Percentiles rank a stretch among this genome's conserved stretches.
These are phyloP conservation scores for Myotis myotis DNA, from an alignment of 2,797 vertebrate species.

Conservation along the genomic window DNA sequence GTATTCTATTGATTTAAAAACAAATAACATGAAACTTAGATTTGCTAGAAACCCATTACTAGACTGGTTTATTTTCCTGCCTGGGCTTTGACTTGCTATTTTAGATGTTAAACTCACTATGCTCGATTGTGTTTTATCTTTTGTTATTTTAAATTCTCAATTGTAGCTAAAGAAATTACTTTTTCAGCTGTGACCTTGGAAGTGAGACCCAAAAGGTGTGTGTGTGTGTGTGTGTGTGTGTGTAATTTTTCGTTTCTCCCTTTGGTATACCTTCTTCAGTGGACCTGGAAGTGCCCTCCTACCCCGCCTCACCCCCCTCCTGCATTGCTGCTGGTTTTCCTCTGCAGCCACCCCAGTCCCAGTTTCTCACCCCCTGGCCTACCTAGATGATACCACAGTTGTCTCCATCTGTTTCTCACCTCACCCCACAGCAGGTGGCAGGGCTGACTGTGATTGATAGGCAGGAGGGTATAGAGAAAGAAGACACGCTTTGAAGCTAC, in stretches of 20 bases:
- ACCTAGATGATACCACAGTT: neutral
- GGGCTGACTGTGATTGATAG: neutral
- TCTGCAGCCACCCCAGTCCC: neutral
- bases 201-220: neutral
- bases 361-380: neutral
- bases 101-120: constrained; percentile 56
- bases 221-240: neutral
- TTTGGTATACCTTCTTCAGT: neutral
- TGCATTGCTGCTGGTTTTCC: neutral
- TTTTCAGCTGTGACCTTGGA: constrained; percentile 59
- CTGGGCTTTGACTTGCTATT: constrained; percentile 58
- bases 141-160: constrained; percentile 61
- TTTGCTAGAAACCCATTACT: constrained; percentile 53
- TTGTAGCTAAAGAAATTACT: constrained; percentile 51
- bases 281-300: neutral
- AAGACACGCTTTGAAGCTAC: neutral
- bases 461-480: neutral
- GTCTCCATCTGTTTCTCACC: neutral
- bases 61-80: constrained; percentile 52
- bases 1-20: constrained; percentile 73
- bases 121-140: constrained; percentile 55
- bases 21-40: constrained; percentile 58
- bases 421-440: neutral
- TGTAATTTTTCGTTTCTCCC: neutral
- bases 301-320: no score